phyloP scores from a whole-genome alignment of 1,140 invertebrate species.

The Temnothorax longispinosus region DNA sequence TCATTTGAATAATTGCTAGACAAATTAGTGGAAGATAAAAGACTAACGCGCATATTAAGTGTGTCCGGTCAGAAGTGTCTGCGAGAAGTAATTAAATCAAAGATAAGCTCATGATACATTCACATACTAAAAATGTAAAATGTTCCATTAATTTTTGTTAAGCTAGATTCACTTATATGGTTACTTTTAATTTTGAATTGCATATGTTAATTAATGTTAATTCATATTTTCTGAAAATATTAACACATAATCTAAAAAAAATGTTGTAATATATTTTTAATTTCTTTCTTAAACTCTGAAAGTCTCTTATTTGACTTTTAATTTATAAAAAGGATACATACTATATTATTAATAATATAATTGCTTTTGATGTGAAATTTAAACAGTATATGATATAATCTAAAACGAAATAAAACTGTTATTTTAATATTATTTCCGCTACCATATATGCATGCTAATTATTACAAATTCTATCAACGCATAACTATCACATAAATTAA shows the following conservation, averaged over 20 bases:
- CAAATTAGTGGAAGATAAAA: slow-evolving; percentile 51
- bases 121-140: not conserved
- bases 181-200: not conserved
- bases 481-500: slow-evolving; percentile 20
- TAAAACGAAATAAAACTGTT: not conserved
- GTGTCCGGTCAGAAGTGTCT: not conserved
- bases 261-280: not conserved
- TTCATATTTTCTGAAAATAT: not conserved
- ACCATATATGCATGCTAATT: not conserved
- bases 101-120: not conserved
- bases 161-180: not conserved
- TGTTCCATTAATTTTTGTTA: not conserved
- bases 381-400: not conserved
- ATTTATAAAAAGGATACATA: not conserved
- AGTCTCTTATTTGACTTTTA: not conserved
- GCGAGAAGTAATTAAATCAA: slow-evolving; percentile 33
- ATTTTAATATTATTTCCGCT: not conserved
- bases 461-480: not conserved
- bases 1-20: slow-evolving; percentile 70
- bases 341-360: not conserved
- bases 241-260: not conserved
- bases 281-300: not conserved
- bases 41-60: not conserved
- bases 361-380: not conserved
- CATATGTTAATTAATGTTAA: not conserved